phyloP scores from a whole-genome alignment of 2,888 invertebrate genomes.

The Apamea crenata region DNA sequence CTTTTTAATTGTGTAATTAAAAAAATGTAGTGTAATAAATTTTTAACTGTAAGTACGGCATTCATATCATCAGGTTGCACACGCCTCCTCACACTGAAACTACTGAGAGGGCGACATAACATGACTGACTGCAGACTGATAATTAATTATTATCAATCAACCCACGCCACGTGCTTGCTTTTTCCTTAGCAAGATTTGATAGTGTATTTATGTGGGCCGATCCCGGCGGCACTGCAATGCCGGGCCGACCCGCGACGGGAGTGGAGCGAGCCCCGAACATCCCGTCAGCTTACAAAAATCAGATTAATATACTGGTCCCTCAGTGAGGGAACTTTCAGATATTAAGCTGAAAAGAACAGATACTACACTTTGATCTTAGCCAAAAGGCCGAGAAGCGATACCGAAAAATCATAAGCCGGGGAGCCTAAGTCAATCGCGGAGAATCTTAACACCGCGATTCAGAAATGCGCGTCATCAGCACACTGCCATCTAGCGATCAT shows the following conservation, averaged over 20 bases:
- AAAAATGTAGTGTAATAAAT: too few species aligned
- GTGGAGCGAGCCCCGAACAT: slow-evolving; percentile 73
- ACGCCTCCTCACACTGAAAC: background rate
- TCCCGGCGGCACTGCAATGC: slow-evolving; percentile 1
- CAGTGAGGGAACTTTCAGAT: slow-evolving; percentile 55
- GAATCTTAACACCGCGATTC: slow-evolving; percentile 67
- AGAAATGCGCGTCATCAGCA: slow-evolving; percentile 36
- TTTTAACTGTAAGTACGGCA: too few species aligned
- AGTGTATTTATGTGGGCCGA: background rate
- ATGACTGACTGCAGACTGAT: background rate
- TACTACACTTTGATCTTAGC: slow-evolving; percentile 75
- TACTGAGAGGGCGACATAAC: background rate
- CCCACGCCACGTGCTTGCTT: background rate
- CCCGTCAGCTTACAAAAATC: slow-evolving; percentile 62
- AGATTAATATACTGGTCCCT: slow-evolving; percentile 73
- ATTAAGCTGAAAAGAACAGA: slow-evolving; percentile 75
- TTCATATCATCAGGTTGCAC: background rate
- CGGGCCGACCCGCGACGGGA: slow-evolving; percentile 70
- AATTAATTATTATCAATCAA: background rate
- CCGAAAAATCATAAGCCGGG: rapidly evolving
- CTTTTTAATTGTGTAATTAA: too few species aligned
- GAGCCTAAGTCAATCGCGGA: slow-evolving; percentile 43
- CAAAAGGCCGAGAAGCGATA: slow-evolving; percentile 75
- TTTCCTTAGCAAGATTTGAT: background rate
- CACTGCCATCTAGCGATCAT: slow-evolving; percentile 65